Conservation (phyloP, 2,797 vertebrate genomes). For the Muscicapa striata region DNA sequence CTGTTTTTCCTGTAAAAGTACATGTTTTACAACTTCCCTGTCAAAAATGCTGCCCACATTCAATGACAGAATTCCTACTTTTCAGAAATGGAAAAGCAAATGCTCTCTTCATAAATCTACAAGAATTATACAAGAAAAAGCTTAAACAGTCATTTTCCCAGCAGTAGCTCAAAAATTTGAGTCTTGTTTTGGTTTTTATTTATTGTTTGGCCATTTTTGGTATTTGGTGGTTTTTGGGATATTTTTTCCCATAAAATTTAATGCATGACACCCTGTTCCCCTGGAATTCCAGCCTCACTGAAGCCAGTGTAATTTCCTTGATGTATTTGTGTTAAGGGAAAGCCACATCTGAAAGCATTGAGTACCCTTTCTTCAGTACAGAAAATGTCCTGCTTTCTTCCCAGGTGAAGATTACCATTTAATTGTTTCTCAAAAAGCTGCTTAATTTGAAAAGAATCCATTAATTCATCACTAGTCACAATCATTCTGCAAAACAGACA, state of each 20-base stretch:
- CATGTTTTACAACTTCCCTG: background rate
- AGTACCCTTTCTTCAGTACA: background rate
- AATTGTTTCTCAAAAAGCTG: background rate
- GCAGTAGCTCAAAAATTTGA: background rate
- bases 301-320: background rate
- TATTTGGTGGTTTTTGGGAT: background rate
- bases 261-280: background rate
- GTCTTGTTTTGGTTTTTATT: background rate
- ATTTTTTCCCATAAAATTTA: background rate
- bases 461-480: background rate
- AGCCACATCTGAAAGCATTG: background rate
- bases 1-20: background rate
- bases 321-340: background rate
- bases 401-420: background rate
- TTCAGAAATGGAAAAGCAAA: background rate
- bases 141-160: background rate
- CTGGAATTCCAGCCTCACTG: background rate
- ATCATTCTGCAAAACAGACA: background rate
- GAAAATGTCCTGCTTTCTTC: background rate
- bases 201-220: rapidly evolving
- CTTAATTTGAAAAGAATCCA: background rate
- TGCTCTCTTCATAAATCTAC: background rate
- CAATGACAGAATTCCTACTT: background rate
- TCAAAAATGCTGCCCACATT: background rate
- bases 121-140: background rate